Base-by-base conservation (phyloP, 2,888 invertebrate species). In the Scaeva pyrastri region DNA sequence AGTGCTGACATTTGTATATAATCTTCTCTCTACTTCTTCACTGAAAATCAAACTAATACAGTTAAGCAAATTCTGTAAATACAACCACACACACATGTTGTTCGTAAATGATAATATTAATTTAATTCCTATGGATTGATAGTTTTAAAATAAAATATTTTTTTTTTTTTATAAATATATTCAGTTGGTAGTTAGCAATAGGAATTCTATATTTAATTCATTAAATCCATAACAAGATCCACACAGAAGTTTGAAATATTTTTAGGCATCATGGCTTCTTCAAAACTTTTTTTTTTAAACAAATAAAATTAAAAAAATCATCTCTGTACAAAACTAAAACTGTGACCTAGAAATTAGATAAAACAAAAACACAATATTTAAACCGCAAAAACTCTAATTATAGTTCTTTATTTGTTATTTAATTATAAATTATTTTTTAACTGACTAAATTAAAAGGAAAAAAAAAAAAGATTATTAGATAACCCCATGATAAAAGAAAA, bases 381-480 rank as follows among this genome's bases (percentile, higher is more conserved):
- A 80, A 72, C 72, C 79, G 43, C 75, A 58, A 48, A 76, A 81
- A 73, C 56, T 71, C 56, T 71, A 56, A 56, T 60, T 72, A 75
- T 79, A 84, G 66, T 72, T 45, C 45, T 55, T 84, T 80, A 55
- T 80, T 81, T 85, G 85, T 85, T 85, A 85, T 85, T 85, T 85
- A 85, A 81, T 85, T 85, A 76, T 85, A 80, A 68, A 85, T 66
- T 79, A 84, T 60, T 70, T 71, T 73, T 68, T 76, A 73, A 31
- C 43, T 56, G 56, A 83, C 73, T 78, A 77, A 79, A 84, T 74
- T 56, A 78, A 77, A 77, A 16, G 5, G 5, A 31, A 31, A n/a
- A 36, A 41, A 70, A 52, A 70, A 62, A 55, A 39, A 14, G 45
- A 55, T 5, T 62, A 39, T 11, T 36, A 62, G 21, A 16, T 66